Evolutionary conservation across 2,113 vertebrate genomes (phyloP).

Genomic region (Monopterus albus): DNA sequence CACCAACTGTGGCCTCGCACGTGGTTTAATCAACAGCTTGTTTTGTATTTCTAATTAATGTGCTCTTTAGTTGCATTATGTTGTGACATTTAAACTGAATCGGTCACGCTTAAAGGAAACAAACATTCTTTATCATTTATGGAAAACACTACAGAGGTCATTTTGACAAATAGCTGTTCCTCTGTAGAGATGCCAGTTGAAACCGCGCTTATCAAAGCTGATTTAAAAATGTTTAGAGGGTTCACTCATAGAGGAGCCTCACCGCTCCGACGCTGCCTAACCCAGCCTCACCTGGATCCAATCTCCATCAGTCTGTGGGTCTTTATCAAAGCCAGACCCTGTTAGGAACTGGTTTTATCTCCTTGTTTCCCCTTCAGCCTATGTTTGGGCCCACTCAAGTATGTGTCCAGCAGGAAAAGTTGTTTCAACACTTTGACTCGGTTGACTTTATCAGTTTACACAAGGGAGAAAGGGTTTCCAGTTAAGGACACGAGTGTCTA

Average conservation of each 20-base stretch:
- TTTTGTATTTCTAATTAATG: neutral
- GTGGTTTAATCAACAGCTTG: too few species aligned
- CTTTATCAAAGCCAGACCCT: conserved; percentile 74
- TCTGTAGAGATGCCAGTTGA: neutral
- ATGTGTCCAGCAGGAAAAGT: conserved; percentile 34
- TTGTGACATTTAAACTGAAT: neutral
- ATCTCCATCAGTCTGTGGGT: conserved; percentile 55
- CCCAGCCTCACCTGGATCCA: conserved; percentile 72
- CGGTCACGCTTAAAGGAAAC: neutral
- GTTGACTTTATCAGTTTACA: conserved; percentile 17
- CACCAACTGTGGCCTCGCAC: too few species aligned
- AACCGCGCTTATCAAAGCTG: conserved; percentile 48
- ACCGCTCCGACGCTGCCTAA: conserved; percentile 8
- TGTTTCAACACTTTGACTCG: conserved; percentile 48
- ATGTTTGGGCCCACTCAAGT: conserved; percentile 46
- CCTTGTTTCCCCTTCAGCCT: conserved; percentile 54
- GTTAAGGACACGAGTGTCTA: neutral
- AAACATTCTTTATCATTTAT: conserved; percentile 1
- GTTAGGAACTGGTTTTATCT: conserved; percentile 69
- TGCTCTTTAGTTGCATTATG: neutral
- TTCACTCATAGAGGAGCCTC: conserved; percentile 13
- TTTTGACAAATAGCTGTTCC: conserved; percentile 17
- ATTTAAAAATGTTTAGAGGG: conserved; percentile 29
- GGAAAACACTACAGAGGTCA: neutral
- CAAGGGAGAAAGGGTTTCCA: neutral